phyloP scores from a whole-genome alignment of 2,797 vertebrate species.

The Esox lucius region DNA sequence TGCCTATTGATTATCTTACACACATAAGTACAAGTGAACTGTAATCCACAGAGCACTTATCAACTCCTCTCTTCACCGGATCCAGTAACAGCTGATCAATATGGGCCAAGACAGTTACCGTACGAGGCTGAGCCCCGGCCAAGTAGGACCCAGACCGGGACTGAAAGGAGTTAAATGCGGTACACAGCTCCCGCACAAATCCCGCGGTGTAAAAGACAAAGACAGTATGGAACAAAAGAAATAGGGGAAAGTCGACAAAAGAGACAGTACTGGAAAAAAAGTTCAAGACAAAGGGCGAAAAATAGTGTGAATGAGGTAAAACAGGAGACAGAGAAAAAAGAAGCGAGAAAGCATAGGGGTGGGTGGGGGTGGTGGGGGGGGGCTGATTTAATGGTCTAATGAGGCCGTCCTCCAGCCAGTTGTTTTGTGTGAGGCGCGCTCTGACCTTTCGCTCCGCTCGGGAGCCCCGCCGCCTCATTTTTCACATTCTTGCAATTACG shows the following conservation, averaged over 20 bases:
- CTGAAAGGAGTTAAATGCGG: conserved; percentile 36
- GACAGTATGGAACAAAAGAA: conserved; percentile 59
- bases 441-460: conserved; percentile 94
- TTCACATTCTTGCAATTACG: conserved; percentile 99
- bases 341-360: conserved; percentile 31
- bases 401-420: conserved; percentile 95
- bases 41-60: conserved; percentile 84
- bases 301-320: conserved; percentile 40
- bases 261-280: conserved; percentile 38
- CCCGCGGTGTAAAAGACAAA: conserved; percentile 33
- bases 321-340: conserved; percentile 36
- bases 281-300: conserved; percentile 52
- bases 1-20: conserved; percentile 84
- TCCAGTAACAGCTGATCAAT: conserved; percentile 81
- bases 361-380: conserved; percentile 50
- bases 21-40: conserved; percentile 82
- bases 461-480: conserved; percentile 96
- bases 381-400: conserved; percentile 91
- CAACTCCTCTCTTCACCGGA: conserved; percentile 78
- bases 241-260: conserved; percentile 51
- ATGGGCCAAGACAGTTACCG: conserved; percentile 72
- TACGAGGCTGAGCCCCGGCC: conserved; percentile 59
- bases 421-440: conserved; percentile 93
- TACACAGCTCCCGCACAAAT: conserved; percentile 10
- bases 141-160: conserved; percentile 43